Base-by-base conservation (phyloP, 2,797 vertebrate genomes). In the Ceryle rudis region DNA sequence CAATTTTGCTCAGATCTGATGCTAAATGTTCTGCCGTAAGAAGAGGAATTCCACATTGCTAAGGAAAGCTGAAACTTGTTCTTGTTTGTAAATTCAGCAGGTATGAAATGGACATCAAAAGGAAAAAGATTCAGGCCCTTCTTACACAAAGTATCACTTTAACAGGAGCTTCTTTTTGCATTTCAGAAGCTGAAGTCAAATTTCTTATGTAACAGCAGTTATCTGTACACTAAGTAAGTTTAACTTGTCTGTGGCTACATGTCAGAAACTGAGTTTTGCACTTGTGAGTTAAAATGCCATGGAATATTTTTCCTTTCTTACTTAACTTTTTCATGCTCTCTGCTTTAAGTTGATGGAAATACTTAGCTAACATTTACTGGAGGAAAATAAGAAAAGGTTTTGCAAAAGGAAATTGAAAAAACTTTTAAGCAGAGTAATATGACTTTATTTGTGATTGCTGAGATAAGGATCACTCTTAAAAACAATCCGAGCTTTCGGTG, bases 211-310 rank as follows among this genome's bases (percentile, higher is more conserved):
- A 91, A 86, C 41, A 83, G 6, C 8, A 72, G 16, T 41, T 79
- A 25, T 58, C 91, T 86, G 23, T 86, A 37, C 7, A 7, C 28
- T 66, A 35, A 79, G 23, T 46, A 75, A 86, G 83, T 78, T 31
- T 52, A 71, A 62, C 28, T 80, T 83, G 3, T 64, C 62, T 77
- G 58, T 4, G 2, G 19, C 51, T 81, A 51, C 49, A 60, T 52
- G 75, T 67, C 39, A 62, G 55, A 94, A 91, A 11, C n/a, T n/a
- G 35, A 11, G 85, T 86, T 93, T 94, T 94, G 41, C 22, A 73
- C 58, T 94, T 90, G 5, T 9, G 39, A 83, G 13, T 26, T 64
- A 57, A 83, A 89, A 54, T 67, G 42, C 81, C 21, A 26, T 0
- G 0, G 51, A 62, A 57, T 58, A 17, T 49, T 91, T 85, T 85